Evolutionary conservation across 1,140 invertebrate species (phyloP).

Genomic region (Coenobita brevimanus): DNA sequence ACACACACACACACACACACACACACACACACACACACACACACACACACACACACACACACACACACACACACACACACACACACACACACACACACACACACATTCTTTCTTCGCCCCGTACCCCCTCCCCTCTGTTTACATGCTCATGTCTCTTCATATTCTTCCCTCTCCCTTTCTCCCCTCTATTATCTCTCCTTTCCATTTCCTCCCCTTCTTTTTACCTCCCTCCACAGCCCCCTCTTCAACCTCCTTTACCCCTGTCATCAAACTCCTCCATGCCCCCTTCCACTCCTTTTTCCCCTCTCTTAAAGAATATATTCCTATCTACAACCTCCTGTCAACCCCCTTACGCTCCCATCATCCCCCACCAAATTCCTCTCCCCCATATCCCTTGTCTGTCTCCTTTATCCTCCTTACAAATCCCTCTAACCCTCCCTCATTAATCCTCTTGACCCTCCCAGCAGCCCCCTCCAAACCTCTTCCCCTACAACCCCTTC

Average conservation of each 20-base stretch:
- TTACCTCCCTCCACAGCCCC: neutral
- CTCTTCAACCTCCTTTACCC: neutral
- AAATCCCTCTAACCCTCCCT: too few species aligned
- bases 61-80: neutral
- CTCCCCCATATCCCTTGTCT: too few species aligned
- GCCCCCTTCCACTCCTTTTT: neutral
- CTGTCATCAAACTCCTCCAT: neutral
- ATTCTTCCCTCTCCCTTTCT: neutral
- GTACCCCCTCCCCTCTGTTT: neutral
- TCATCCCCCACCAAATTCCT: too few species aligned
- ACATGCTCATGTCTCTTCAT: neutral
- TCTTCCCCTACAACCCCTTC: too few species aligned
- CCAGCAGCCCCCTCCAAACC: too few species aligned
- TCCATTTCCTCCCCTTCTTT: neutral
- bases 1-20: neutral
- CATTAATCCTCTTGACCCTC: too few species aligned
- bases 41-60: constrained; percentile 21
- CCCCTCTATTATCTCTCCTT: neutral
- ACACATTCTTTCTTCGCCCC: neutral
- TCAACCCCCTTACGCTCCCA: too few species aligned
- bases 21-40: constrained; percentile 5
- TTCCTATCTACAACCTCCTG: too few species aligned
- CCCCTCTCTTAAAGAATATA: too few species aligned
- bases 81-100: neutral
- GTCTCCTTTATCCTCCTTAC: too few species aligned